Base-by-base conservation (phyloP, 1,140 invertebrate species). In the Babylonia areolata region DNA sequence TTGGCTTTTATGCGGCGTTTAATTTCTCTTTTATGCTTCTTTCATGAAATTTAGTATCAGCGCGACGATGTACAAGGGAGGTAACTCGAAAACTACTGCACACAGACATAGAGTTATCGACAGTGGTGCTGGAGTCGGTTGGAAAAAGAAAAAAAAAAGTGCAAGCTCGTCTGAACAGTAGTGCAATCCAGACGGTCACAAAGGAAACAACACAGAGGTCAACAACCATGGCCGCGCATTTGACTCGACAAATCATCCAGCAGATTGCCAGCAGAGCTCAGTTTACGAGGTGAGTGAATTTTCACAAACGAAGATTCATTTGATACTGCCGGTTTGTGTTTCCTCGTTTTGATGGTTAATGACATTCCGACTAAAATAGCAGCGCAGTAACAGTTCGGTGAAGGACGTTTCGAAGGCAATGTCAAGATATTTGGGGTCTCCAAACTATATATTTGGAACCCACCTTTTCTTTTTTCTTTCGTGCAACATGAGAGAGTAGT, bases 221-320 rank as follows among this genome's bases (percentile, higher is more conserved):
- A 23, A 64, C n/a, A 46, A 5, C 58, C 6, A 84, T 84, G 82
- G 69, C 64, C 23, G 35, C 40, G 23, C 39, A 84, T 73, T 31
- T 84, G n/a, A 84, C 64, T 42, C 71, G 37, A 11, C 82, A 84
- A 84, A 37, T 51, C 37, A 9, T 75, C 40, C 64, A 69, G 40
- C 58, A 35, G 17, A 20, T 40, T 39, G 40, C 37, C 6, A 33
- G 20, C 20, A 40, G 40, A 23, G 20, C 40, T 40, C 39, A 39
- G 23, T 37, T 37, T 40, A 40, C 75, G 35, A 77, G 75, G 75
- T 77, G 37, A 40, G 75, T 40, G 37, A 28, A 42, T 40, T 20
- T 17, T 64, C 6, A 23, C 58, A 12, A 64, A 17, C 58, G 58
- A 64, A 23, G 58, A 12, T 64, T 64, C 58, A 64, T 64, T 64